Base-by-base conservation (phyloP, 2,797 vertebrate genomes). In the Ficedula albicollis region DNA sequence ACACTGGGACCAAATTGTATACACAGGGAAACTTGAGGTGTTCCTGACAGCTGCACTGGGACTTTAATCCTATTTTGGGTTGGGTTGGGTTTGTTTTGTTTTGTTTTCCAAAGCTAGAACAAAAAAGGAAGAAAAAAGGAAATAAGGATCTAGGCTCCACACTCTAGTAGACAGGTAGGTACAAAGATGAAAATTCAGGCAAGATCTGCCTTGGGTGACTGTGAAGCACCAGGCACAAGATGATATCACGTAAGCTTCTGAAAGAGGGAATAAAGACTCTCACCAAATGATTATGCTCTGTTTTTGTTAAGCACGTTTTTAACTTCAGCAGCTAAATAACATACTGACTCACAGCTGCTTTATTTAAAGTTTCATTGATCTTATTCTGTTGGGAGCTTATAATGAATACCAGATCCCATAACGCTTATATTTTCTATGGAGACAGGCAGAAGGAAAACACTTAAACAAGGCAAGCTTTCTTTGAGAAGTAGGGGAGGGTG, bases 381-480 rank as follows among this genome's bases (percentile, higher is more conserved):
- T 88, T 56, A 41, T 70, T 39, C 91, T 84, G n/a, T 26, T 93
- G 77, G 88, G 85, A 97, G 74, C 36, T 93, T 69, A 69, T 87
- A 95, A 95, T 92, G 83, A 95, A 90, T 74, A 81, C 59, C 92
- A 97, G 92, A 85, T 29, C 56, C 51, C 44, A 15, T 26, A 69
- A 60, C 38, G n/a, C 32, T 80, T 77, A 58, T 93, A 82, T 93
- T 87, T 94, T 34, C 84, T 91, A 27, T 49, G 58, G 86, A 95
- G 63, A 74, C 30, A 5, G 67, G 76, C 80, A 94, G 41, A 89
- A 70, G 54, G 20, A 82, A 90, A 95, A 91, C 26, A 66, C 46
- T 91, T 84, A 34, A 87, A 91, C 87, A 95, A 95, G 75, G 82
- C 68, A 70, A 79, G 87, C 75, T 89, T 96, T 93, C 93, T 96